Evolutionary conservation across 2,113 vertebrate species (phyloP).

Genomic region (Indicator maculatus): DNA sequence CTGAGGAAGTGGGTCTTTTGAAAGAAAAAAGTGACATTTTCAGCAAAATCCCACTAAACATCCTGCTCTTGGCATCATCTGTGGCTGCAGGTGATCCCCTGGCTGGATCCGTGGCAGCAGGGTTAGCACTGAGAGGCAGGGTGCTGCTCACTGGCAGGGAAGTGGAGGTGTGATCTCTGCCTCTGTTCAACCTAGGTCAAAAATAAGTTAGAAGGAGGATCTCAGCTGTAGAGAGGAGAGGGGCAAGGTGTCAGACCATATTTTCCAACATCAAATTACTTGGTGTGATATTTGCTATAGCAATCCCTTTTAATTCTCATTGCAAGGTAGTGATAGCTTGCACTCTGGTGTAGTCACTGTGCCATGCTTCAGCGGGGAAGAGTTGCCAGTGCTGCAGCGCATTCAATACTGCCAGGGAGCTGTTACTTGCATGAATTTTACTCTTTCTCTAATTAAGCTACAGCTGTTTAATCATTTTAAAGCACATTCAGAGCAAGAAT

Average conservation of each 20-base stretch:
- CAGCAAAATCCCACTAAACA: background rate
- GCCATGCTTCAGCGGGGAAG: background rate
- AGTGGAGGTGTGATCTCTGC: background rate
- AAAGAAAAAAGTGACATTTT: background rate
- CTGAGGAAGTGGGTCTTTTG: background rate
- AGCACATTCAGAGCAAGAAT: background rate
- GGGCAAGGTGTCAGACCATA: background rate
- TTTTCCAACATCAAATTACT: background rate
- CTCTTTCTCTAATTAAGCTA: background rate
- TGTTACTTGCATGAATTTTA: background rate
- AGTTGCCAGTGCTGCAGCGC: background rate
- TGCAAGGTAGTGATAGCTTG: background rate
- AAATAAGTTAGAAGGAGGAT: background rate
- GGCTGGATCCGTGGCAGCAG: background rate
- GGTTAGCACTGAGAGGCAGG: background rate
- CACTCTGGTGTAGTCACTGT: accelerated
- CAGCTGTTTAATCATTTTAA: background rate
- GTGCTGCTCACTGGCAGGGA: background rate
- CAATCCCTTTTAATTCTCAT: background rate
- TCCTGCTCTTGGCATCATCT: background rate
- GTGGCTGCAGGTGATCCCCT: accelerated
- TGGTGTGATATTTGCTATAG: background rate
- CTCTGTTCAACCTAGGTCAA: background rate
- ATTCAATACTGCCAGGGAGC: background rate
- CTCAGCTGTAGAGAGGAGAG: background rate